A percentile compares a stretch with the other conserved stretches of the same genome.
Conservation (phyloP, 1,140 invertebrate genomes). For the Hermetia illucens region DNA sequence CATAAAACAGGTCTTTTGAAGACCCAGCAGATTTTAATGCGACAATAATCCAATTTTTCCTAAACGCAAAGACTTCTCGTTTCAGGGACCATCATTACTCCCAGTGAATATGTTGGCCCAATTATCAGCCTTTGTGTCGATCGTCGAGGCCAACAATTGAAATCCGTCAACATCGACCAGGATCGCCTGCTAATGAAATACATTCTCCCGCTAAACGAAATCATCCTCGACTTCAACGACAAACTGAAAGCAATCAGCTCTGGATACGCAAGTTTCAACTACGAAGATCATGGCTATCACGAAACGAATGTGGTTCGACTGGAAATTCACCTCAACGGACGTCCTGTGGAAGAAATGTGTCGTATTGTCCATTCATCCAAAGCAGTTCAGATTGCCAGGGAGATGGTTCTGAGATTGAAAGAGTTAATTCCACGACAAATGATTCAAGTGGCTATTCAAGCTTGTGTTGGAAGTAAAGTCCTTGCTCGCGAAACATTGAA, state of each 20-base stretch:
- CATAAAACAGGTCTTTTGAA: too few species aligned
- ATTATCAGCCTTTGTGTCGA: slow-evolving; percentile 62
- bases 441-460: slow-evolving; percentile 78
- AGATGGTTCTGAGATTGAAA: slow-evolving; percentile 63
- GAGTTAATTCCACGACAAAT: slow-evolving; percentile 84
- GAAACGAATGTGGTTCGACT: slow-evolving; percentile 43
- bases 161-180: slow-evolving; percentile 67
- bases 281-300: slow-evolving; percentile 81
- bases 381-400: slow-evolving; percentile 48
- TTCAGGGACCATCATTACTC: slow-evolving; percentile 78
- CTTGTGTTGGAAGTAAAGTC: slow-evolving; percentile 63
- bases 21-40: too few species aligned
- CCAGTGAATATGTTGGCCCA: slow-evolving; percentile 53
- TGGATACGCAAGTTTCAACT: slow-evolving; percentile 96
- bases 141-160: slow-evolving; percentile 60
- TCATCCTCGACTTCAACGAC: slow-evolving; percentile 92
- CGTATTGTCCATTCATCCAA: slow-evolving; percentile 63
- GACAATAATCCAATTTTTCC: too few species aligned
- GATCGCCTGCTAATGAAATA: slow-evolving; percentile 68
- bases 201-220: slow-evolving; percentile 79
- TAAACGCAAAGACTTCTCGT: too few species aligned
- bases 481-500: slow-evolving; percentile 77
- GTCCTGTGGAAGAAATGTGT: slow-evolving; percentile 73
- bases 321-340: slow-evolving; percentile 67
- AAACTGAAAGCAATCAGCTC: slow-evolving; percentile 76